These are phyloP conservation scores for Polylopha cassiicola DNA, from an alignment of 2,888 invertebrate species.

Conservation along the genomic window DNA sequence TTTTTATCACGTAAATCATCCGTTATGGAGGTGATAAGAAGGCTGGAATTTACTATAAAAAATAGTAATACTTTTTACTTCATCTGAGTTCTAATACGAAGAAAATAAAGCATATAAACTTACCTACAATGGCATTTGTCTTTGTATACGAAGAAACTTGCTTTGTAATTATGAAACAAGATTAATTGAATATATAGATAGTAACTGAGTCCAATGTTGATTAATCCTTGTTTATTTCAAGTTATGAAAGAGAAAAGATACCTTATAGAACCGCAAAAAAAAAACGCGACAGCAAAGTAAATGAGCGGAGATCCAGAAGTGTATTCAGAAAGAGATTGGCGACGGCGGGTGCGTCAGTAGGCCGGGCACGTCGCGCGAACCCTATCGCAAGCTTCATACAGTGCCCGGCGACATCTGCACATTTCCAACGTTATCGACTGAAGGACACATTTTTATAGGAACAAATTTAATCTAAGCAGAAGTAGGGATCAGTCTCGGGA, in stretches of 20 bases:
- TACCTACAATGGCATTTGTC: too few relatives aligned
- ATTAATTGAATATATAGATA: too few relatives aligned
- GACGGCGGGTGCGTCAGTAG: slow-evolving; percentile 41
- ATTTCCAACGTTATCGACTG: slow-evolving; percentile 66
- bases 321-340: slow-evolving; percentile 18
- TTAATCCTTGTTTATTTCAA: too few relatives aligned
- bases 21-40: too few relatives aligned
- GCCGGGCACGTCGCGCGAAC: slow-evolving; percentile 57
- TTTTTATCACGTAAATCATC: too few relatives aligned
- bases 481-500: slow-evolving; percentile 69
- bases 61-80: too few relatives aligned
- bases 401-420: slow-evolving; percentile 69
- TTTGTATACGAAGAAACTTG: too few relatives aligned
- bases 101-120: too few relatives aligned
- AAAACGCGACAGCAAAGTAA: slow-evolving; percentile 6
- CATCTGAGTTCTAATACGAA: too few relatives aligned
- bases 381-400: slow-evolving; percentile 66
- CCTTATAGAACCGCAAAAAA: slow-evolving; percentile 26
- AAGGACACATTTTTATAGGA: slow-evolving; percentile 69
- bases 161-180: too few relatives aligned
- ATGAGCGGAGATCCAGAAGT: slow-evolving; percentile 3
- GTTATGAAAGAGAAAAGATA: background rate
- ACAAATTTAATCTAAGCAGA: slow-evolving; percentile 73
- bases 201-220: too few relatives aligned
- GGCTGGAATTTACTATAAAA: too few relatives aligned